Evolutionary conservation across 2,888 invertebrate genomes (phyloP).

Genomic region (Epistrophella euchroma): DNA sequence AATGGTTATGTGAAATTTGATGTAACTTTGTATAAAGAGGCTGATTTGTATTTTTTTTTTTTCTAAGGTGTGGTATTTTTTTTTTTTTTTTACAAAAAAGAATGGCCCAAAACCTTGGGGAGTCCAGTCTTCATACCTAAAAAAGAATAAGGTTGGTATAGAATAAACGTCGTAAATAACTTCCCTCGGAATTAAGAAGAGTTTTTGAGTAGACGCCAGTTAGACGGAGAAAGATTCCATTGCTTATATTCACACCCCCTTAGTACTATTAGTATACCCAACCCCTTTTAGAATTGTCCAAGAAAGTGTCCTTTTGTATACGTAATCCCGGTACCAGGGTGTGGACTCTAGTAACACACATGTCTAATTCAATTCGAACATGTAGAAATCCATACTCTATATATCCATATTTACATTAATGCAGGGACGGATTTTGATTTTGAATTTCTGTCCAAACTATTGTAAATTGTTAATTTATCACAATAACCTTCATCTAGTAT

Average conservation of each 20-base stretch:
- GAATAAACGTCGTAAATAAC: slow-evolving; percentile 47
- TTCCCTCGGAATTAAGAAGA: neutral
- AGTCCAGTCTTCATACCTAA: neutral
- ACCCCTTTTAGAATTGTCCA: slow-evolving; percentile 29
- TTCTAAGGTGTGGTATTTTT: neutral
- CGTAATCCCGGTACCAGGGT: slow-evolving; percentile 52
- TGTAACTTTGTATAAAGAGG: too few relatives aligned
- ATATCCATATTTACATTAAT: neutral
- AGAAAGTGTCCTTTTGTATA: slow-evolving; percentile 50
- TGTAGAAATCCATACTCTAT: neutral
- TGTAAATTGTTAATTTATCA: neutral
- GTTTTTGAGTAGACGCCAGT: slow-evolving; percentile 66
- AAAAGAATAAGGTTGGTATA: neutral
- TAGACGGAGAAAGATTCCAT: slow-evolving; percentile 58
- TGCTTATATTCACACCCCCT: slow-evolving; percentile 51
- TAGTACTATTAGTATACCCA: neutral
- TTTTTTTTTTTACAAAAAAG: neutral
- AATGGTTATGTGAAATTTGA: neutral
- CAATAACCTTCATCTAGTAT: too few relatives aligned
- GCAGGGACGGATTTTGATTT: slow-evolving; percentile 14
- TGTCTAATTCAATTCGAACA: slow-evolving; percentile 13
- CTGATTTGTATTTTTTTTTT: neutral
- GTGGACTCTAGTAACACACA: slow-evolving; percentile 4
- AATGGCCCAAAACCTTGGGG: neutral
- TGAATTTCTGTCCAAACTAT: neutral